Conservation (phyloP, 2,797 vertebrate genomes). For the Taeniopygia guttata region DNA sequence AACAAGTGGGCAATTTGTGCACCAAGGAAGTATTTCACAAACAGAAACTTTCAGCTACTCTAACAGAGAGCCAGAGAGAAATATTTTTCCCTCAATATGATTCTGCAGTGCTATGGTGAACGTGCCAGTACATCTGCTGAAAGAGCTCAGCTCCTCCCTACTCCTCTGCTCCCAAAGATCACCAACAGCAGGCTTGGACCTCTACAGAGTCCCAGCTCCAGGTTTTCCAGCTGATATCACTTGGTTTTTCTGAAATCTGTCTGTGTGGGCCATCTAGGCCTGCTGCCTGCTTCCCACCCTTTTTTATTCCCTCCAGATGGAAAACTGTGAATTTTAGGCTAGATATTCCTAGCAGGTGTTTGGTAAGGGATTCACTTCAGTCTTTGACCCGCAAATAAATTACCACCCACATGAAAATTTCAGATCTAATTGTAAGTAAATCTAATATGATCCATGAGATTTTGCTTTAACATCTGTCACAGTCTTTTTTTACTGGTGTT, state of each 20-base stretch:
- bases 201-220: background rate
- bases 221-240: background rate
- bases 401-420: conserved; percentile 24
- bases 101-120: background rate
- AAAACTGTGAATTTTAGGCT: conserved; percentile 31
- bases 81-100: background rate
- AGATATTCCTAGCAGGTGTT: conserved; percentile 42
- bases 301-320: conserved; percentile 54
- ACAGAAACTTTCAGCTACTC: background rate
- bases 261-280: conserved; percentile 35
- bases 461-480: background rate
- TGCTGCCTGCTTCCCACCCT: background rate
- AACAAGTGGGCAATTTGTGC: background rate
- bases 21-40: background rate
- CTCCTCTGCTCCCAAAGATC: background rate
- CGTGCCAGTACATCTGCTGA: conserved; percentile 5
- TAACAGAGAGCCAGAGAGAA: background rate
- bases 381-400: background rate
- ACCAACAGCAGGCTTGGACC: background rate
- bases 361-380: background rate
- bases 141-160: background rate
- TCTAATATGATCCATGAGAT: background rate
- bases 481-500: background rate
- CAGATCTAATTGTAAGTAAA: background rate
- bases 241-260: background rate